phyloP scores from a whole-genome alignment of 2,113 vertebrate genomes.

The Theropithecus gelada region DNA sequence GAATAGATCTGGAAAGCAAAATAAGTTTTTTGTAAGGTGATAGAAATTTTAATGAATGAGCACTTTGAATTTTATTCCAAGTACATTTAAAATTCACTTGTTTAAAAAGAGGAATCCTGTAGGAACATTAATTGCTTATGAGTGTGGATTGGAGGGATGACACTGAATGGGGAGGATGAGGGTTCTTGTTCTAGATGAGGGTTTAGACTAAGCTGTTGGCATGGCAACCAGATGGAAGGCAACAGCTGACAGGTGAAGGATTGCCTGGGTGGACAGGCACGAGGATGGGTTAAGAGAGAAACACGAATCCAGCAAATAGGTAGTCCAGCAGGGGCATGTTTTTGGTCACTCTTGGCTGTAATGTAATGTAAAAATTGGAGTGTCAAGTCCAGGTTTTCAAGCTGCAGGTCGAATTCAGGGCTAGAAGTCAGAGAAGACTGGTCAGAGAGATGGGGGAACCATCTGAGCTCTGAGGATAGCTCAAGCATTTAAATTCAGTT shows the following conservation, averaged over 20 bases:
- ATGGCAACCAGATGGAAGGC: background rate
- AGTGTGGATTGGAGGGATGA: background rate
- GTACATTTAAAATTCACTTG: constrained; percentile 58
- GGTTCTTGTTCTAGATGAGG: background rate
- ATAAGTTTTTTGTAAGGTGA: constrained; percentile 54
- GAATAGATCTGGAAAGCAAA: constrained; percentile 20
- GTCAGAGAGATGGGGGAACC: background rate
- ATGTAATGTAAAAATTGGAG: background rate
- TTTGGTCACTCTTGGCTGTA: background rate
- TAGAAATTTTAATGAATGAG: constrained; percentile 42
- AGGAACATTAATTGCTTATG: background rate
- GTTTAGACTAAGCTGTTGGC: background rate
- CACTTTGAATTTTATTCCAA: constrained; percentile 42
- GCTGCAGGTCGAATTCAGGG: background rate
- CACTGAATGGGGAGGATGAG: background rate
- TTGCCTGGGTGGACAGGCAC: background rate
- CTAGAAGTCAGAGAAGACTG: background rate
- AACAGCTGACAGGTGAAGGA: background rate
- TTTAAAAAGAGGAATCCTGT: background rate
- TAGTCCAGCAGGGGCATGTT: rapidly evolving
- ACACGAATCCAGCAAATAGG: background rate
- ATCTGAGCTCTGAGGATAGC: background rate
- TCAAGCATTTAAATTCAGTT: background rate
- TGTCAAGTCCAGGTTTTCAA: background rate
- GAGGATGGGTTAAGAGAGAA: background rate